Percentiles rank a stretch among this genome's conserved stretches.
These are phyloP conservation scores for Dascyllus trimaculatus DNA, from an alignment of 2,113 vertebrate genomes.

Conservation along the genomic window DNA sequence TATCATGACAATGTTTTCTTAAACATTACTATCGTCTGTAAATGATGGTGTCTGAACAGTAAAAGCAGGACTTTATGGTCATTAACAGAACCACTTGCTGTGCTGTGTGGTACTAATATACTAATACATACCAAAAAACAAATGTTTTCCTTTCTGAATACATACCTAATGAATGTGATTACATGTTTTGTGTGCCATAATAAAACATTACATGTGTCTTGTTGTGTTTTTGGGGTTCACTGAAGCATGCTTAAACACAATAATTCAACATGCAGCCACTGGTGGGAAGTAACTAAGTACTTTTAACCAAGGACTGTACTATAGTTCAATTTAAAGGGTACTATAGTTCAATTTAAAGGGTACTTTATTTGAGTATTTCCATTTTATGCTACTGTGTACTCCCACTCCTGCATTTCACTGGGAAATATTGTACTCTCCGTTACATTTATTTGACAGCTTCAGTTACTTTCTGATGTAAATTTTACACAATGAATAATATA, in stretches of 20 bases:
- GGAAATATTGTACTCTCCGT: no score
- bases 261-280: no score
- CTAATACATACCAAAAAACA: slow-evolving; percentile 32
- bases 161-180: slow-evolving; percentile 33
- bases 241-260: neutral
- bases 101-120: slow-evolving; percentile 30
- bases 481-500: no score
- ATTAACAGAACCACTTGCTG: slow-evolving; percentile 14
- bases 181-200: slow-evolving; percentile 64
- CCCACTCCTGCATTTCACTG: no score
- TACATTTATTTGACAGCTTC: no score
- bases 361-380: no score
- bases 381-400: no score
- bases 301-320: no score
- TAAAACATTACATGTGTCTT: slow-evolving; percentile 51
- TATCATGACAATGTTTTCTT: neutral
- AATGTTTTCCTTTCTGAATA: slow-evolving; percentile 13
- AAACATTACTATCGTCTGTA: neutral
- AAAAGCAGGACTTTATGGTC: neutral
- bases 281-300: no score
- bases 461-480: no score
- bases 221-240: neutral
- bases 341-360: no score
- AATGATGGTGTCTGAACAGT: slow-evolving; percentile 9
- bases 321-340: no score